Conservation (phyloP, 2,888 invertebrate genomes). For the Hydrotaea cyrtoneurina region DNA sequence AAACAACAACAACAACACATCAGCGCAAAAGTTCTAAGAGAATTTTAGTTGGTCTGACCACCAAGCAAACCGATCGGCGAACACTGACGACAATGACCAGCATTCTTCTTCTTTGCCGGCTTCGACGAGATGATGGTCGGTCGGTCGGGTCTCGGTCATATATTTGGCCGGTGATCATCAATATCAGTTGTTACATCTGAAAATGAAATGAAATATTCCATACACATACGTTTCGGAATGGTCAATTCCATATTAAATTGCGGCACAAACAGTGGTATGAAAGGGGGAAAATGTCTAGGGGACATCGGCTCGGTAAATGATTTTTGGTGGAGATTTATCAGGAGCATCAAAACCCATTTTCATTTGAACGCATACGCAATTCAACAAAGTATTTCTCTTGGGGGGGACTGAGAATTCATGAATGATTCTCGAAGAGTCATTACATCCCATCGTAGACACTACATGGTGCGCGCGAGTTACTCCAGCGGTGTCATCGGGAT, state of each 20-base stretch:
- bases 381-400: no score
- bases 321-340: no score
- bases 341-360: no score
- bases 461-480: no score
- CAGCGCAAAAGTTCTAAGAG: slow-evolving; percentile 66
- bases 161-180: slow-evolving; percentile 41
- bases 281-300: background rate
- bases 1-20: no score
- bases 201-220: slow-evolving; percentile 15
- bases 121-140: slow-evolving; percentile 13
- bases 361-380: no score
- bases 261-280: background rate
- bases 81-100: slow-evolving; percentile 38
- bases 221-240: background rate
- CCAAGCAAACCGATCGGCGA: background rate
- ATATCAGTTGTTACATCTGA: slow-evolving; percentile 50
- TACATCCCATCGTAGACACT: no score
- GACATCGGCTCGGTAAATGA: no score
- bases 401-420: no score
- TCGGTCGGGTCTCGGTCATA: background rate
- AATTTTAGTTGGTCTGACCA: slow-evolving; percentile 45
- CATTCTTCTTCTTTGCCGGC: slow-evolving; percentile 34
- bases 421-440: no score
- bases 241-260: background rate
- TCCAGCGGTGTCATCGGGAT: no score